Evolutionary conservation across 23 tunicate species (phyloP).

Genomic region (Halocynthia aurantium): DNA sequence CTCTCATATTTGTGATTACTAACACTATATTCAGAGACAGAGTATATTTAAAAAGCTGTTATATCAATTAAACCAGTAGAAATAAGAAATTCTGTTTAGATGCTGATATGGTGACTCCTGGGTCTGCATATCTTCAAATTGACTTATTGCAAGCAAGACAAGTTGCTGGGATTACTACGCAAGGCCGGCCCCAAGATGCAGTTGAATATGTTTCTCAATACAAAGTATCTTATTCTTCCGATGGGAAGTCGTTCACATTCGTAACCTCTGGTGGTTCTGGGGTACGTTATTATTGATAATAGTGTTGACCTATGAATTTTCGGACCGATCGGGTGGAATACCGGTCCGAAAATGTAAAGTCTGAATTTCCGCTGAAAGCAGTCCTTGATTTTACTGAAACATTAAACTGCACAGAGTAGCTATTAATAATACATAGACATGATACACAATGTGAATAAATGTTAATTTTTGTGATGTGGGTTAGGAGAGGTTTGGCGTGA

Average conservation of each 20-base stretch:
- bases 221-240: constrained; percentile 55
- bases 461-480: too few species aligned
- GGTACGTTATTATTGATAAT: too few species aligned
- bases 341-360: too few species aligned
- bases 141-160: constrained; percentile 39
- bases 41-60: neutral
- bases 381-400: too few species aligned
- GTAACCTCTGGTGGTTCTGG: neutral
- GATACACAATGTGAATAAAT: too few species aligned
- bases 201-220: constrained; percentile 49
- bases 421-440: too few species aligned
- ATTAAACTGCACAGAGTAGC: too few species aligned
- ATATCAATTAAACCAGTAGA: neutral
- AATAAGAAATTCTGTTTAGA: neutral
- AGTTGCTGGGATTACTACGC: constrained; percentile 75
- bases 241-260: constrained; percentile 26
- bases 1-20: neutral
- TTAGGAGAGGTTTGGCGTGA: too few species aligned
- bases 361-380: too few species aligned
- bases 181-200: constrained; percentile 67
- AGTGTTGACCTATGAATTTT: too few species aligned
- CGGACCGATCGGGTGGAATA: too few species aligned
- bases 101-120: constrained; percentile 23
- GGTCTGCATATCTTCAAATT: constrained; percentile 51
- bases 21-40: neutral